Base-by-base conservation (phyloP, 2,113 vertebrate species). In the Poeciliopsis turrubarensis region DNA sequence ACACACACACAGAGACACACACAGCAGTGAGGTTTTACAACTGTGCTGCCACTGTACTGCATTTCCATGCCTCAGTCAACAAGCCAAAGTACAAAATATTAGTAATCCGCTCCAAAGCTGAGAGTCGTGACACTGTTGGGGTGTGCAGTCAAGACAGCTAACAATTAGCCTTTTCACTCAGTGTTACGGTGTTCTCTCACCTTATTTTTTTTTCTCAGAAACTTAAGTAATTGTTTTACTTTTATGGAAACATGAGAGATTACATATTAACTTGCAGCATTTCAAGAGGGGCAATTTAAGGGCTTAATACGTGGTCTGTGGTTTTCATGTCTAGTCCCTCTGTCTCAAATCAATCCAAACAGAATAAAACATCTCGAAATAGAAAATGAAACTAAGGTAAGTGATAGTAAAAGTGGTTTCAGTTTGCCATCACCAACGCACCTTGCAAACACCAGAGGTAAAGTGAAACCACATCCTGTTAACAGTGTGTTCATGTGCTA, bases 91-190 rank as follows among this genome's bases (percentile, higher is more conserved):
- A 34, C 30, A 75, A 89, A 91, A 85, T 84, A 76, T 87, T 65
- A 63, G 73, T 88, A 88, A 90, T 88, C 84, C 75, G 39, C 29
- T 75, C 37, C 37, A 71, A 91, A 91, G 77, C 87, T 78, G 54
- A 9, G 73, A 70, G 26, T 73, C 71, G 69, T 86, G 85, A 85
- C 29, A 8, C 11, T 83, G 79, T 47, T 69, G 34, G 29, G 3
- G 25, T 69, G 31, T 34, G 3, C 25, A 54, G 19, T 70, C 65
- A n/a, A 70, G 61, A 22, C 27, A 41, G 44, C 57, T 73, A 71
- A 54, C 51, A 70, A 63, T 34, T 68, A 34, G 4, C 29, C 57
- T 67, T 13, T 67, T 13, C 26, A 22, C 57, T 57, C 60, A n/a
- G 26, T 30, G 19, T 17, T 57, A n/a, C 2, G 22, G 44, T 72